These are phyloP conservation scores for Falcaria lacertinaria DNA, from an alignment of 2,888 invertebrate genomes.

Conservation along the genomic window DNA sequence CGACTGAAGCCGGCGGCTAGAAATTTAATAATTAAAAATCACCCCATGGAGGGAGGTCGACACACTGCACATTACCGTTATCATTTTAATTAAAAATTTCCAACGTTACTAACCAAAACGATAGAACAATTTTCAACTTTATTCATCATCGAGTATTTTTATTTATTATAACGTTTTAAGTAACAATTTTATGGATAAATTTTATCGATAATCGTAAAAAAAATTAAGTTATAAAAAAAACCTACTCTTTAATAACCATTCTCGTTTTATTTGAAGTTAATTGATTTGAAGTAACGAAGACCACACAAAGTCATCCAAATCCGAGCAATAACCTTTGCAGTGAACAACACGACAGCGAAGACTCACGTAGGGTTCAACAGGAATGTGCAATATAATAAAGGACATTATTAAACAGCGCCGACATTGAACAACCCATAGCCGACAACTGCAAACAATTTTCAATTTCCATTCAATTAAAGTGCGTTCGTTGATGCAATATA, in stretches of 20 bases:
- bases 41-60: conserved; percentile 54
- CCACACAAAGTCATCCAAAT: no score
- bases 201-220: no score
- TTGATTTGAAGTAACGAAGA: no score
- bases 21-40: conserved; percentile 79
- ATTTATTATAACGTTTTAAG: conserved; percentile 6
- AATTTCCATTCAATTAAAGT: conserved; percentile 52
- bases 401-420: conserved; percentile 7
- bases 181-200: conserved; percentile 1
- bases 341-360: no score
- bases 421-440: conserved; percentile 15
- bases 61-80: conserved; percentile 67
- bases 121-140: conserved; percentile 21
- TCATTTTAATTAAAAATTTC: conserved; percentile 71
- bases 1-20: conserved; percentile 61
- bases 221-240: no score
- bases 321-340: no score
- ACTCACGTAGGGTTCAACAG: neutral
- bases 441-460: conserved; percentile 54
- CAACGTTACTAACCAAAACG: conserved; percentile 40
- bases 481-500: conserved; percentile 55
- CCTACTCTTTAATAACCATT: no score
- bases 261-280: no score
- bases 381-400: conserved; percentile 1
- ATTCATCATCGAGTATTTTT: conserved; percentile 23